A percentile compares a stretch with the other conserved stretches of the same genome.
Evolutionary conservation across 2,797 vertebrate species (phyloP).

Genomic region (Monodelphis domestica): DNA sequence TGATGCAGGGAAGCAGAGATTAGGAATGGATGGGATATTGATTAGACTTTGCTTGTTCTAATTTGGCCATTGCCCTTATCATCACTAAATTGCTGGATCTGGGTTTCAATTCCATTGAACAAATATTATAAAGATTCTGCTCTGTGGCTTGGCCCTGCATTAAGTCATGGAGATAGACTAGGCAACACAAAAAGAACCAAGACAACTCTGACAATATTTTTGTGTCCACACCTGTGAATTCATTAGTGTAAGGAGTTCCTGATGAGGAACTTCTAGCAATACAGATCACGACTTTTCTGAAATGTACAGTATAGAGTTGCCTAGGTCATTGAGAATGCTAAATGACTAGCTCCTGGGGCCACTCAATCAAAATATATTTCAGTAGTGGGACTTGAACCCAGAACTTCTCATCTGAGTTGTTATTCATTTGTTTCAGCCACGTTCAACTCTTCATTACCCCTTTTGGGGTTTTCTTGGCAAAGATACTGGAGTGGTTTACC

Average conservation of each 20-base stretch:
- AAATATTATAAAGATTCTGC: neutral
- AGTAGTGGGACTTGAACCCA: neutral
- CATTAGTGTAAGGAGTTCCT: neutral
- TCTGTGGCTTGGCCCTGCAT: neutral
- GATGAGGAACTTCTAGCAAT: neutral
- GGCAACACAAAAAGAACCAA: neutral
- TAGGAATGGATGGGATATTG: conserved; percentile 54
- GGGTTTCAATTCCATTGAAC: too few species aligned
- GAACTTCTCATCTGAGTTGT: neutral
- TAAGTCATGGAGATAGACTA: neutral
- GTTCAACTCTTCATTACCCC: too few species aligned
- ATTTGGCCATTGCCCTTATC: conserved; percentile 66
- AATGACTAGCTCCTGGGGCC: neutral
- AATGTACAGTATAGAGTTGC: neutral
- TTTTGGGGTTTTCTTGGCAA: too few species aligned
- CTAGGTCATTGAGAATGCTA: neutral
- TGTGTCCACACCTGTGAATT: neutral
- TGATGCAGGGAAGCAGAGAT: conserved; percentile 42
- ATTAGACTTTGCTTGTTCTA: conserved; percentile 66
- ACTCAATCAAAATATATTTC: neutral
- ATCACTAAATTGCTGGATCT: conserved; percentile 69
- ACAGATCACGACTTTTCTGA: neutral
- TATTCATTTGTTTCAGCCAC: too few species aligned
- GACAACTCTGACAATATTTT: too few species aligned
- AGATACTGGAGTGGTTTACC: too few species aligned